Evolutionary conservation across 2,113 vertebrate genomes (phyloP).

Genomic region (Heliornis fulica): DNA sequence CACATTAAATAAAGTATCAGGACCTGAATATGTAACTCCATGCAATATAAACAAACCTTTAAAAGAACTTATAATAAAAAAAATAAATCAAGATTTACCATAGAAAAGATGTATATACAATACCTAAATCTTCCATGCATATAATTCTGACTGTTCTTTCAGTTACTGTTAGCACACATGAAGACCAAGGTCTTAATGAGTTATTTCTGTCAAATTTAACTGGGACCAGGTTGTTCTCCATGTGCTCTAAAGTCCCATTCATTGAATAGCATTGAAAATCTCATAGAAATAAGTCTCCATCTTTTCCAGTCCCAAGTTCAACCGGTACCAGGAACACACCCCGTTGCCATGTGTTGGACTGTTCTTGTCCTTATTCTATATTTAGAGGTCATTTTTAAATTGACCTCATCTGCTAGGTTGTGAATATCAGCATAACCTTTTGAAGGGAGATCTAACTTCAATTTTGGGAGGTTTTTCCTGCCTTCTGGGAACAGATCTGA

Average conservation of each 20-base stretch:
- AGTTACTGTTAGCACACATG: neutral
- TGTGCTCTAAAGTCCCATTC: rapidly evolving
- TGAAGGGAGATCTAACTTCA: neutral
- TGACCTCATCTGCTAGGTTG: neutral
- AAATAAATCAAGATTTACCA: neutral
- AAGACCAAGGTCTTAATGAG: neutral
- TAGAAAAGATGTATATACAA: neutral
- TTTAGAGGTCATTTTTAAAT: neutral
- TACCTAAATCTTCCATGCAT: rapidly evolving
- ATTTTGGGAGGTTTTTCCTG: rapidly evolving
- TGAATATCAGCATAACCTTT: neutral
- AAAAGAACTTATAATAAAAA: neutral
- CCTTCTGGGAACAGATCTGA: neutral
- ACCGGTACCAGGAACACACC: neutral
- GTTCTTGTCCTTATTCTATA: neutral
- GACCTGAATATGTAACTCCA: neutral
- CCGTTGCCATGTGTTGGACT: rapidly evolving
- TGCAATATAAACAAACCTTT: neutral
- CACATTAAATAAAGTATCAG: neutral
- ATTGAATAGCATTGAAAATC: neutral
- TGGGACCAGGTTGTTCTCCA: neutral
- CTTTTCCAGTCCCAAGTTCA: neutral
- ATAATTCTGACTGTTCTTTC: neutral
- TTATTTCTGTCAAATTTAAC: neutral
- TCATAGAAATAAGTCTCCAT: neutral